phyloP scores from a whole-genome alignment of 1,140 invertebrate genomes.

The Condylostylus longicornis region DNA sequence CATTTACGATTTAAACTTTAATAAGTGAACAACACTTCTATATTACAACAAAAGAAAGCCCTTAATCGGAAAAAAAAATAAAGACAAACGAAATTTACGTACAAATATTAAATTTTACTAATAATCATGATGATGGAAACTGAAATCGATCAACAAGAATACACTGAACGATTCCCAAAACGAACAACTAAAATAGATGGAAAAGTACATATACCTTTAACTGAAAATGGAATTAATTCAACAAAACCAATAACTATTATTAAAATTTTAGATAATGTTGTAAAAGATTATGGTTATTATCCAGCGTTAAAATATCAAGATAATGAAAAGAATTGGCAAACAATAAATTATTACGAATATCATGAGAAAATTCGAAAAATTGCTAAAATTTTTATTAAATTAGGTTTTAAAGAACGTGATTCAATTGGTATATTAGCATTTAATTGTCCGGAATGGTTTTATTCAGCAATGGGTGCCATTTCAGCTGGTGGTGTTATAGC shows the following conservation, averaged over 20 bases:
- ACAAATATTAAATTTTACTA: no score
- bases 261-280: neutral
- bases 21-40: no score
- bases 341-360: slow-evolving; percentile 40
- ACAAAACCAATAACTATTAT: slow-evolving; percentile 14
- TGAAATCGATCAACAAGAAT: no score
- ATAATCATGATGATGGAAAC: no score
- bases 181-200: no score
- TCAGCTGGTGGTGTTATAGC: slow-evolving; percentile 80
- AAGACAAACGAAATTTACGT: no score
- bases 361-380: slow-evolving; percentile 51
- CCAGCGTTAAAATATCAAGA: neutral
- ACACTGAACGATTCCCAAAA: no score
- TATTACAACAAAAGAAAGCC: no score
- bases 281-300: neutral
- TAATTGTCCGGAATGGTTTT: slow-evolving; percentile 84
- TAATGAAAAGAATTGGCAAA: neutral
- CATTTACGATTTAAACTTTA: no score
- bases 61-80: no score
- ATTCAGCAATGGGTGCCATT: slow-evolving; percentile 73
- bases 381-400: slow-evolving; percentile 75
- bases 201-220: no score
- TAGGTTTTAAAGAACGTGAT: slow-evolving; percentile 66
- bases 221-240: no score
- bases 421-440: slow-evolving; percentile 81